A percentile compares a stretch with the other conserved stretches of the same genome.
Evolutionary conservation across 2,888 invertebrate species (phyloP).

Genomic region (Diplolepis rosae): DNA sequence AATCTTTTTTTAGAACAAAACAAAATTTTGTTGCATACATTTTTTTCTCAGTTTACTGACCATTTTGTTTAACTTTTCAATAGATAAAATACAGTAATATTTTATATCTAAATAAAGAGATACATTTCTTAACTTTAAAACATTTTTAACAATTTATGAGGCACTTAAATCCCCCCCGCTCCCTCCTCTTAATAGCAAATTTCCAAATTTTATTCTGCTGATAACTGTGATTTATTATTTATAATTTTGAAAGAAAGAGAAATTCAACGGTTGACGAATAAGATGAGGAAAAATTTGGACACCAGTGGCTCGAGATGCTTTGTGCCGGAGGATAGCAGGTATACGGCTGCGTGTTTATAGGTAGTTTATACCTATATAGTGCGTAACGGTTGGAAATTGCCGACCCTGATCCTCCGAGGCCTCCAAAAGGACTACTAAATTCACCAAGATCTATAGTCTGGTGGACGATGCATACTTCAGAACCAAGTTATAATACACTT

Average conservation of each 20-base stretch:
- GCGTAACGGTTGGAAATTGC: conserved; percentile 5
- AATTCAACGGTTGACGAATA: neutral
- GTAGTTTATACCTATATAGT: conserved; percentile 17
- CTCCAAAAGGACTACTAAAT: conserved; percentile 24
- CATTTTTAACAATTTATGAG: too few relatives aligned
- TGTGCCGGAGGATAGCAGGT: neutral
- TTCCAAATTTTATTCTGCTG: too few relatives aligned
- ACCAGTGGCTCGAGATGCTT: conserved; percentile 6
- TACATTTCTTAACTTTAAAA: too few relatives aligned
- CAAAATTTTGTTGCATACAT: too few relatives aligned
- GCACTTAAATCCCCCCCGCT: too few relatives aligned
- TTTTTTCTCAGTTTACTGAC: too few relatives aligned
- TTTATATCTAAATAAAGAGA: too few relatives aligned
- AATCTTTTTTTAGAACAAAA: too few relatives aligned
- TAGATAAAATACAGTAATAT: too few relatives aligned
- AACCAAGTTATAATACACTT: conserved; percentile 1
- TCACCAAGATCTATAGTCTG: too few relatives aligned
- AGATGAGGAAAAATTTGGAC: neutral
- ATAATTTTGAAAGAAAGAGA: neutral
- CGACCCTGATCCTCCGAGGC: conserved; percentile 7
- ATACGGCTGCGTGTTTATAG: conserved; percentile 9
- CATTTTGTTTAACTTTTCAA: too few relatives aligned
- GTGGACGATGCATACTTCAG: conserved; percentile 15
- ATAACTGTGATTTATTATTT: too few relatives aligned
- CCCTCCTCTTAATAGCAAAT: neutral